phyloP scores from a whole-genome alignment of 2,888 invertebrate genomes.

The Falcaria lacertinaria region DNA sequence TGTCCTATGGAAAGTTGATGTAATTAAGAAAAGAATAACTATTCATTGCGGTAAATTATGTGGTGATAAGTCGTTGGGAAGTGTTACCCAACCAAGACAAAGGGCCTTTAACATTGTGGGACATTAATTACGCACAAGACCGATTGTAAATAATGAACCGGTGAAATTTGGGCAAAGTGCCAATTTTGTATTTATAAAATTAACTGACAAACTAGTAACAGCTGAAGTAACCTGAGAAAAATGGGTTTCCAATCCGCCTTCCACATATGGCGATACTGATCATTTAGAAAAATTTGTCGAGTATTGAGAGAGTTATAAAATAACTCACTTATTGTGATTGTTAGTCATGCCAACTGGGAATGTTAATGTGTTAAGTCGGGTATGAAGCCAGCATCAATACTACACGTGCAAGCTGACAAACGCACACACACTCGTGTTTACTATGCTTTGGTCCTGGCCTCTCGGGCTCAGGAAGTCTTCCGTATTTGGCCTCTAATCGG shows the following conservation, averaged over 20 bases:
- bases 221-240: not conserved
- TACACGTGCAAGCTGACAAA: constrained; percentile 24
- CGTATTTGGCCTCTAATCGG: constrained; percentile 86
- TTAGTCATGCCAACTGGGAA: constrained; percentile 56
- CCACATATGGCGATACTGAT: not conserved
- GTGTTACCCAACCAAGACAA: not conserved
- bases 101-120: not conserved
- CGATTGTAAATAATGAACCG: not conserved
- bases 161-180: not conserved
- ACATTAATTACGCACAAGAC: not conserved
- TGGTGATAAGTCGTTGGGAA: not conserved
- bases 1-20: too few species aligned
- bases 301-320: not conserved
- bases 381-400: constrained; percentile 37
- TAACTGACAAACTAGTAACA: not conserved
- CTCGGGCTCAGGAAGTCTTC: constrained; percentile 80
- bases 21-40: too few species aligned
- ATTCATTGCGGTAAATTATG: not conserved
- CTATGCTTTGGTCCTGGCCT: constrained; percentile 66
- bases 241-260: not conserved
- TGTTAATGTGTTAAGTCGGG: constrained; percentile 48
- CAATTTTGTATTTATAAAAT: not conserved
- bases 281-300: not conserved
- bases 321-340: constrained; percentile 50
- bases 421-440: constrained; percentile 51